These are phyloP conservation scores for Thunnus albacares DNA, from an alignment of 2,797 vertebrate genomes.

Conservation along the genomic window DNA sequence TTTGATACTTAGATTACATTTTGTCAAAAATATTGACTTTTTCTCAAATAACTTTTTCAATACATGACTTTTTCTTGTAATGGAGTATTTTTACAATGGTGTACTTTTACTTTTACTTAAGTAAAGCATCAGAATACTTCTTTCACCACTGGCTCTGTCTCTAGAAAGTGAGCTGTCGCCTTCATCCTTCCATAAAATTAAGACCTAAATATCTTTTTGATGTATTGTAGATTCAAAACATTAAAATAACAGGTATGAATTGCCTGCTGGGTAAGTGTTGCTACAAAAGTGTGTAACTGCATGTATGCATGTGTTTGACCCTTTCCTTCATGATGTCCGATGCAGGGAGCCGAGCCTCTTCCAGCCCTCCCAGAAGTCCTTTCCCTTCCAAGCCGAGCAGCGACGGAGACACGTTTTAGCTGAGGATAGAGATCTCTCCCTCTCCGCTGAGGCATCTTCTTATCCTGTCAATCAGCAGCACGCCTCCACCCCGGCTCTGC, in stretches of 20 bases:
- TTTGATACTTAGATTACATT: too few species aligned
- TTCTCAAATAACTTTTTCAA: too few species aligned
- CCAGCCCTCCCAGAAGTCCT: slow-evolving; percentile 48
- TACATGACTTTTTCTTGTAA: too few species aligned
- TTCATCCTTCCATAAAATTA: slow-evolving; percentile 11
- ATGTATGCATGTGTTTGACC: slow-evolving; percentile 37
- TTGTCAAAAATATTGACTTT: too few species aligned
- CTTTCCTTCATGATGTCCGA: slow-evolving; percentile 38
- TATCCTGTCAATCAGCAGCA: slow-evolving; percentile 80
- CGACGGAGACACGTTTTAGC: slow-evolving; percentile 48
- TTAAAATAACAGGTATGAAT: slow-evolving; percentile 3
- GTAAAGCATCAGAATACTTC: not conserved
- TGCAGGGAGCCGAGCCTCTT: slow-evolving; percentile 23
- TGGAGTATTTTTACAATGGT: too few species aligned
- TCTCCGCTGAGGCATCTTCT: slow-evolving; percentile 68
- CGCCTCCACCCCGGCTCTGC: slow-evolving; percentile 57
- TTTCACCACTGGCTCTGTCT: not conserved
- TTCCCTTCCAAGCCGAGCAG: slow-evolving; percentile 50
- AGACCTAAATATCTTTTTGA: slow-evolving; percentile 5
- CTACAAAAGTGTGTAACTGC: slow-evolving; percentile 25
- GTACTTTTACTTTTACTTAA: too few species aligned
- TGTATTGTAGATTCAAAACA: not conserved
- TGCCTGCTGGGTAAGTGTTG: slow-evolving; percentile 20
- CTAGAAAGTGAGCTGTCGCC: not conserved
- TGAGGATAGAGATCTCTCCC: slow-evolving; percentile 65